Evolutionary conservation across 2,113 vertebrate genomes (phyloP).

Genomic region (Dicentrarchus labrax): DNA sequence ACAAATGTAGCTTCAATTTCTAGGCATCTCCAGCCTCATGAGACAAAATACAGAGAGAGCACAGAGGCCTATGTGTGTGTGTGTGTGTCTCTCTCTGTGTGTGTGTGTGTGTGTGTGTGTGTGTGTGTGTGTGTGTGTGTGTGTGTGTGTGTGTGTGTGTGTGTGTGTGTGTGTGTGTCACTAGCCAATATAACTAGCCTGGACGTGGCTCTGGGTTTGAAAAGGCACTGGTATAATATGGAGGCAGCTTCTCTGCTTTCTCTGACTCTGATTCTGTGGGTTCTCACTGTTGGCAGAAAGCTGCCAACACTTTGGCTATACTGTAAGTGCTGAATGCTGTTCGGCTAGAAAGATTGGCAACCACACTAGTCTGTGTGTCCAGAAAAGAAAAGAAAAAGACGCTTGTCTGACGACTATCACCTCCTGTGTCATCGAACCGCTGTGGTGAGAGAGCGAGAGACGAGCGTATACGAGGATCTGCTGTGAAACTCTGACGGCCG

Average conservation of each 20-base stretch:
- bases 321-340: constrained; percentile 62
- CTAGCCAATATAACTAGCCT: constrained; percentile 46
- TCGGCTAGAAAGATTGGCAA: constrained; percentile 50
- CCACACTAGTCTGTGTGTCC: constrained; percentile 22
- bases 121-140: constrained; percentile 20
- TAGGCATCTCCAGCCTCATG: constrained; percentile 1
- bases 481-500: background rate
- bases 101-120: constrained; percentile 20
- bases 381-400: background rate
- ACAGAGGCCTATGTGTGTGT: constrained; percentile 22
- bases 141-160: constrained; percentile 21
- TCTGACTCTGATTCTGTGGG: constrained; percentile 55
- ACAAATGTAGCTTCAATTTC: constrained; percentile 23
- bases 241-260: constrained; percentile 70
- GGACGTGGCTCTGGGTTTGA: constrained; percentile 65
- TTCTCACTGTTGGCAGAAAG: constrained; percentile 53
- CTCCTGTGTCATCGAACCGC: constrained; percentile 1
- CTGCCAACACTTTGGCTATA: constrained; percentile 69
- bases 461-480: background rate
- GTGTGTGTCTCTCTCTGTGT: constrained; percentile 15
- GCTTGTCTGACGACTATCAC: background rate
- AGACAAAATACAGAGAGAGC: constrained; percentile 30
- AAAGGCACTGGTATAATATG: constrained; percentile 77
- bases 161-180: constrained; percentile 27
- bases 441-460: background rate